Base-by-base conservation (phyloP, 2,888 invertebrate genomes). In the Hirtodrosophila confusa region DNA sequence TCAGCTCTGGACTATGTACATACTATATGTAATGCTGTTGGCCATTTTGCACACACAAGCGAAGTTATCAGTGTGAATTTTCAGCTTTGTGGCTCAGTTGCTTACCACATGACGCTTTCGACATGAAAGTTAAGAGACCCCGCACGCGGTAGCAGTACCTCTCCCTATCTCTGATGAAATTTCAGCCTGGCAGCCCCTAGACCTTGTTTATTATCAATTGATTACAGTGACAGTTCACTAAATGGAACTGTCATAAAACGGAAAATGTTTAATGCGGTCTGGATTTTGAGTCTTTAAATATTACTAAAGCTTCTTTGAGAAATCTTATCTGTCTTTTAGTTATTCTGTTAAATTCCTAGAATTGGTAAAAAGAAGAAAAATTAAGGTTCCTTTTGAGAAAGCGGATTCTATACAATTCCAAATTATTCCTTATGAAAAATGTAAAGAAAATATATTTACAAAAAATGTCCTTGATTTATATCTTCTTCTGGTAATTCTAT, bases 31-130 rank as follows among this genome's bases (percentile, higher is more conserved):
- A 17, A 17, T 17, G 17, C 17, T 17, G 1, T 12, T 24, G 4
- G 12, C n/a, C 12, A 9, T 35, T 27, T 17, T 17, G 23, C 36
- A 44, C 33, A 50, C 33, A 12, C 6, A n/a, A 45, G 17, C 17
- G 51, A 39, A 74, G 73, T 51, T 74, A 74, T 69, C 74, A 58
- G 44, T 39, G 51, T 74, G 73, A 73, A 73, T 49, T 73, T 73
- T 73, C 69, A 73, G 17, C 72, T 48, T 53, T 43, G 41, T 8
- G 43, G 51, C 47, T 60, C 50, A 44, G 2, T 11, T 11, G 8
- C n/a, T 23, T 23, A 29, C 27, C 62, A 55, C 67, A 54, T 64
- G 69, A 60, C 29, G 23, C 12, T 5, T 5, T 3, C 10, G 10
- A n/a, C 47, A 23, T 40, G 37, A 29, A 48, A 12, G 11, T 36